These are phyloP conservation scores for Diadumene lineata DNA, from an alignment of 92 coral and sea anemone species.

Conservation along the genomic window DNA sequence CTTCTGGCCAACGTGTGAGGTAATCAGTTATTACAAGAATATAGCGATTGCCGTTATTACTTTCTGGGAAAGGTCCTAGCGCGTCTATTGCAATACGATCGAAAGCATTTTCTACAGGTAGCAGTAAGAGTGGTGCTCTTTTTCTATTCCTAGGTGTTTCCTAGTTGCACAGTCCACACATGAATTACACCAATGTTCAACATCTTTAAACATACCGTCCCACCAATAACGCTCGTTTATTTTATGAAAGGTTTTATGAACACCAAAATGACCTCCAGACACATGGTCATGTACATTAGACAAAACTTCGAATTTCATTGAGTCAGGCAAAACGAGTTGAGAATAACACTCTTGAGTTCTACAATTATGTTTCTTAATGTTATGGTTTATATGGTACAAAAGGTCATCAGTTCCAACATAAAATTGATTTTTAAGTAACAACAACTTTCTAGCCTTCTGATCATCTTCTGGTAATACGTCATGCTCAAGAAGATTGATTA, in stretches of 20 bases:
- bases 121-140: neutral
- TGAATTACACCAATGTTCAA: conserved; percentile 44
- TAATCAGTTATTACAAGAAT: conserved; percentile 39
- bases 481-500: no score
- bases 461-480: no score
- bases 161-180: conserved; percentile 42
- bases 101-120: neutral
- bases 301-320: conserved; percentile 18
- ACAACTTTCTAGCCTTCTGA: no score
- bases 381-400: no score
- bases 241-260: conserved; percentile 50
- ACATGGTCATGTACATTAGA: conserved; percentile 36
- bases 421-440: no score
- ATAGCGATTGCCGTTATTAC: conserved; percentile 30
- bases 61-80: neutral
- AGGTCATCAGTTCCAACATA: no score
- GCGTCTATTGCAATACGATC: neutral
- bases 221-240: conserved; percentile 40
- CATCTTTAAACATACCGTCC: conserved; percentile 51
- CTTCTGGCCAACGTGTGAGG: no score
- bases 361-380: no score
- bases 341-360: no score
- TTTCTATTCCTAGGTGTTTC: conserved; percentile 37
- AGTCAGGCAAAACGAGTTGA: conserved; percentile 34
- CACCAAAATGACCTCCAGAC: conserved; percentile 45